Percentiles rank a stretch among this genome's conserved stretches.
These are phyloP conservation scores for Neoarius graeffei DNA, from an alignment of 2,113 vertebrate genomes.

Conservation along the genomic window DNA sequence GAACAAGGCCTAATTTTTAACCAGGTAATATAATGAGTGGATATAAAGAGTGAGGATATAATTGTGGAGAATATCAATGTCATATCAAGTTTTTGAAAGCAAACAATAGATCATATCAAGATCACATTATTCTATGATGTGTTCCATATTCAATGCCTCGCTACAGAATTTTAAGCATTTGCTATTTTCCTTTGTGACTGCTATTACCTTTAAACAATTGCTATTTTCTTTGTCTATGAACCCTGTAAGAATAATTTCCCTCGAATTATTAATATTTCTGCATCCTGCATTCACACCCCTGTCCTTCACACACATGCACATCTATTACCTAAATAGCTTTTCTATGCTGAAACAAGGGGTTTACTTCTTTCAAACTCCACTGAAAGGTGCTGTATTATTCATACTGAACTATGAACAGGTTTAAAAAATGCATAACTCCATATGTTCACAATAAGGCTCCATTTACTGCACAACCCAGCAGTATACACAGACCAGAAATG, in stretches of 20 bases:
- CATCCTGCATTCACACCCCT: not conserved
- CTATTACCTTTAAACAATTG: not conserved
- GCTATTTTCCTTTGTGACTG: not conserved
- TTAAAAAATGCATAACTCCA: slow-evolving; percentile 75
- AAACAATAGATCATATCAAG: not conserved
- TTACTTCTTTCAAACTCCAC: slow-evolving; percentile 54
- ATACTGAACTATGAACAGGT: slow-evolving; percentile 58
- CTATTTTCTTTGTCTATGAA: not conserved
- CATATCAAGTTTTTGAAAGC: not conserved
- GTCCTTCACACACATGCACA: not conserved
- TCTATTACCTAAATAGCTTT: not conserved
- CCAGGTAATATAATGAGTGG: not conserved
- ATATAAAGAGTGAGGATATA: not conserved
- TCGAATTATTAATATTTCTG: not conserved
- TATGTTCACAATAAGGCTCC: slow-evolving; percentile 73
- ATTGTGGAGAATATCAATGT: not conserved
- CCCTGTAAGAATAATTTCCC: not conserved
- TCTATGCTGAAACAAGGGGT: not conserved
- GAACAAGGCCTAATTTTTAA: not conserved
- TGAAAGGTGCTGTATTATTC: slow-evolving; percentile 74
- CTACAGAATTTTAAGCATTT: not conserved
- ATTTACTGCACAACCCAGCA: slow-evolving; percentile 62
- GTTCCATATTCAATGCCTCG: not conserved
- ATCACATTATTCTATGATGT: not conserved
- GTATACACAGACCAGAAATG: slow-evolving; percentile 61